Conservation (phyloP, 2,888 invertebrate genomes). For the Ophioninae sp. region DNA sequence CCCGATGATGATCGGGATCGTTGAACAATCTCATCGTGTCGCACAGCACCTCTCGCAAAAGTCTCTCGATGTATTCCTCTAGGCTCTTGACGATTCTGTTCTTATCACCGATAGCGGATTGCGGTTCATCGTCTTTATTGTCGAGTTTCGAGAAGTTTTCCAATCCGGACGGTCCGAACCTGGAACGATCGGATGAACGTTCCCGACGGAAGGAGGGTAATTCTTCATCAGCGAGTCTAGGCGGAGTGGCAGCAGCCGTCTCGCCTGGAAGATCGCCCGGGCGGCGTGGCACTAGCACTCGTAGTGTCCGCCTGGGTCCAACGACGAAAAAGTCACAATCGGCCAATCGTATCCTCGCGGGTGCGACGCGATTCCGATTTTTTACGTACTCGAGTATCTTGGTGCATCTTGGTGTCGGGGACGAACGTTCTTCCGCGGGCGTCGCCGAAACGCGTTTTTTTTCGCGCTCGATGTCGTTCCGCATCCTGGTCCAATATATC, state of each 20-base stretch:
- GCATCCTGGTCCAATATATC: constrained; percentile 54
- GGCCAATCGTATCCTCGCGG: constrained; percentile 72
- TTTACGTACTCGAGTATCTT: constrained; percentile 73
- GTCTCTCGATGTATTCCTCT: constrained; percentile 76
- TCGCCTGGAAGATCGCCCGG: constrained; percentile 72
- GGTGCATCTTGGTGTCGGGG: constrained; percentile 70
- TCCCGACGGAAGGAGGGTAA: constrained; percentile 75
- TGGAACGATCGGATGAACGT: constrained; percentile 77
- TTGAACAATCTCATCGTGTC: constrained; percentile 76
- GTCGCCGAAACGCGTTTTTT: background rate
- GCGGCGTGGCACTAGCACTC: constrained; percentile 71
- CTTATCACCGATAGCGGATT: constrained; percentile 60
- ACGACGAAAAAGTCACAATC: constrained; percentile 78
- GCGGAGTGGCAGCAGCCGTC: constrained; percentile 58
- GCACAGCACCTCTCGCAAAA: constrained; percentile 77
- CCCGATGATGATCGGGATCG: constrained; percentile 64
- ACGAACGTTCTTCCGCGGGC: background rate
- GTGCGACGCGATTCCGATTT: constrained; percentile 75
- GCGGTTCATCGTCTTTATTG: constrained; percentile 50
- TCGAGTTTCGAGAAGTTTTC: constrained; percentile 69
- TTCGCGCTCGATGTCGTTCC: constrained; percentile 55
- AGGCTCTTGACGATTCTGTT: constrained; percentile 76
- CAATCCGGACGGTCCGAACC: constrained; percentile 72
- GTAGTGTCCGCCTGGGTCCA: constrained; percentile 74
- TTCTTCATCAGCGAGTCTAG: constrained; percentile 70